phyloP scores from a whole-genome alignment of 2,888 invertebrate species.

The Andrena fulva region DNA sequence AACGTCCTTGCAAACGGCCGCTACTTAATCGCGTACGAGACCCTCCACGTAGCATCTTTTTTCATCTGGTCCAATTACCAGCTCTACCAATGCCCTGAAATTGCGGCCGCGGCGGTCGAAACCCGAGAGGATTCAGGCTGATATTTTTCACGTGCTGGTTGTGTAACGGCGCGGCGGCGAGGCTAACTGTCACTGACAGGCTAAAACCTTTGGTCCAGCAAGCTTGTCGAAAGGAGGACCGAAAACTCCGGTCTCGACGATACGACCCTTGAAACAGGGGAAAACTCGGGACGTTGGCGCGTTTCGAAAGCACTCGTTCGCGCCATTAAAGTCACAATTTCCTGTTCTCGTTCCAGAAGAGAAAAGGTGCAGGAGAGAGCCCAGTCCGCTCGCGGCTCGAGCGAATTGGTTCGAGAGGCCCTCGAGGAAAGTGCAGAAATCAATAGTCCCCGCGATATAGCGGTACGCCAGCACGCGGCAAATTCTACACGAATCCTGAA shows the following conservation, averaged over 20 bases:
- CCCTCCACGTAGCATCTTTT: slow-evolving; percentile 44
- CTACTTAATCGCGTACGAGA: slow-evolving; percentile 43
- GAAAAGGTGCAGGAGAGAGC: background rate
- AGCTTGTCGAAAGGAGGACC: background rate
- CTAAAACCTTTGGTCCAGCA: background rate
- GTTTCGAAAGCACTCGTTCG: slow-evolving; percentile 2
- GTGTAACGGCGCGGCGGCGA: background rate
- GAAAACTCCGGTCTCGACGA: slow-evolving; percentile 1
- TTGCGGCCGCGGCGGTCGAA: slow-evolving; percentile 25
- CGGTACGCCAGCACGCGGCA: slow-evolving; percentile 40
- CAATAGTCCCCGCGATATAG: slow-evolving; percentile 42
- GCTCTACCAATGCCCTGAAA: slow-evolving; percentile 11
- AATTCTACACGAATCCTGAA: slow-evolving; percentile 52
- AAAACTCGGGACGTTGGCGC: background rate
- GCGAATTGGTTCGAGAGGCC: slow-evolving; percentile 51
- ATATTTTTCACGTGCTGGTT: slow-evolving; percentile 32
- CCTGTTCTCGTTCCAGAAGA: background rate
- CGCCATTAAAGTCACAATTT: slow-evolving; percentile 26
- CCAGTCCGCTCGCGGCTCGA: background rate
- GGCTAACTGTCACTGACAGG: background rate
- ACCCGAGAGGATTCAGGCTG: slow-evolving; percentile 21
- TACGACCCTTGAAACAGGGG: background rate
- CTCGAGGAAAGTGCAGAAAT: slow-evolving; percentile 49
- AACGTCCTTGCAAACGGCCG: slow-evolving; percentile 53
- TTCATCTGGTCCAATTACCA: slow-evolving; percentile 51